Percentiles rank a stretch among this genome's conserved stretches.
phyloP scores from a whole-genome alignment of 2,888 invertebrate species.

The Archaeoteleia sp. region DNA sequence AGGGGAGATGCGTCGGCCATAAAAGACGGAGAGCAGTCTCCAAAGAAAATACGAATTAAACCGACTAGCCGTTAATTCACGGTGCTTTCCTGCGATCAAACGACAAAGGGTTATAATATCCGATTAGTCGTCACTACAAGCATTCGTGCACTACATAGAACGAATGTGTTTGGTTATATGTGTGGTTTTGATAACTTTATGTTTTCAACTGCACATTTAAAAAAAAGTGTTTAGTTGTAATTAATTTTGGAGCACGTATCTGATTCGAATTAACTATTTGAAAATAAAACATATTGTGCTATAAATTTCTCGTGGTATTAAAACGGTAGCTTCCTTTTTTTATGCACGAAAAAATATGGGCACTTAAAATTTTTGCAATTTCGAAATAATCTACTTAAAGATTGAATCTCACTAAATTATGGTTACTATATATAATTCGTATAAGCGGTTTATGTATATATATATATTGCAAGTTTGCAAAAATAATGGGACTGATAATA shows the following conservation, averaged over 20 bases:
- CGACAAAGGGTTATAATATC: slow-evolving; percentile 6
- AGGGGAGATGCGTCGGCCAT: slow-evolving; percentile 69
- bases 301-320: slow-evolving; percentile 17
- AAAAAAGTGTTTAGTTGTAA: not conserved
- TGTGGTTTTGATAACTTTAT: no score
- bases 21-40: slow-evolving; percentile 68
- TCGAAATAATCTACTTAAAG: slow-evolving; percentile 1
- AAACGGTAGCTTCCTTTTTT: slow-evolving; percentile 20
- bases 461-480: no score
- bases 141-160: slow-evolving; percentile 10
- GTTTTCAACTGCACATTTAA: not conserved
- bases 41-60: slow-evolving; percentile 73
- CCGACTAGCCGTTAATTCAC: slow-evolving; percentile 61
- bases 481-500: no score
- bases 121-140: slow-evolving; percentile 6
- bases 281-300: slow-evolving; percentile 24
- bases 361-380: slow-evolving; percentile 15
- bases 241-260: slow-evolving; percentile 8
- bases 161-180: no score
- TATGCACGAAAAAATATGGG: not conserved
- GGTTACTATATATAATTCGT: no score
- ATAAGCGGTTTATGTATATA: no score
- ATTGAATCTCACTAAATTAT: not conserved
- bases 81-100: slow-evolving; percentile 59
- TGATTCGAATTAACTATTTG: slow-evolving; percentile 12